Evolutionary conservation across 2,797 vertebrate species (phyloP).

Genomic region (Spea hammondii): DNA sequence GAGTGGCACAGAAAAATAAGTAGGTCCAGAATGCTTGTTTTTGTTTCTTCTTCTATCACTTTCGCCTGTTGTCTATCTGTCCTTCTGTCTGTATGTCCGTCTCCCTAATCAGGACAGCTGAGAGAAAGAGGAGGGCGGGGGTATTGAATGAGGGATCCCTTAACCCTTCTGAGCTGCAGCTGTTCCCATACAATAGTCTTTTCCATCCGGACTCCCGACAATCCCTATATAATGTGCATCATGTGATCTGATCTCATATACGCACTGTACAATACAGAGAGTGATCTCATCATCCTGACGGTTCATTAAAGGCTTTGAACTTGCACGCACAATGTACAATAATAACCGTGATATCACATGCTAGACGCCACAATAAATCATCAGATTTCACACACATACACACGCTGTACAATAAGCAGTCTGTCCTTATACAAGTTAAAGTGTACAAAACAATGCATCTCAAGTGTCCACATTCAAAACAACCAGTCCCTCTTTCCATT

Average conservation of each 20-base stretch:
- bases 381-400: not conserved
- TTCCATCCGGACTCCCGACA: not conserved
- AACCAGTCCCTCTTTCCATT: too few species aligned
- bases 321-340: too few species aligned
- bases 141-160: slow-evolving; percentile 3
- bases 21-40: not conserved
- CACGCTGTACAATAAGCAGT: not conserved
- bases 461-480: too few species aligned
- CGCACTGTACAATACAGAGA: not conserved
- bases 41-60: not conserved
- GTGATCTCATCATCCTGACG: not conserved
- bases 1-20: not conserved
- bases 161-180: slow-evolving; percentile 42
- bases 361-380: not conserved
- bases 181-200: slow-evolving; percentile 21
- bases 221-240: too few species aligned
- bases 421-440: not conserved
- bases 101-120: slow-evolving; percentile 33
- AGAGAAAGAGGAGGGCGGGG: slow-evolving; percentile 13
- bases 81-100: slow-evolving; percentile 4
- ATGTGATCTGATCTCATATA: not conserved
- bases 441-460: too few species aligned
- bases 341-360: too few species aligned
- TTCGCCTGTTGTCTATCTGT: slow-evolving; percentile 14
- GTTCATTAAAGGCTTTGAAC: too few species aligned